Base-by-base conservation (phyloP, 1,140 invertebrate genomes). In the Drosophila sturtevanti region DNA sequence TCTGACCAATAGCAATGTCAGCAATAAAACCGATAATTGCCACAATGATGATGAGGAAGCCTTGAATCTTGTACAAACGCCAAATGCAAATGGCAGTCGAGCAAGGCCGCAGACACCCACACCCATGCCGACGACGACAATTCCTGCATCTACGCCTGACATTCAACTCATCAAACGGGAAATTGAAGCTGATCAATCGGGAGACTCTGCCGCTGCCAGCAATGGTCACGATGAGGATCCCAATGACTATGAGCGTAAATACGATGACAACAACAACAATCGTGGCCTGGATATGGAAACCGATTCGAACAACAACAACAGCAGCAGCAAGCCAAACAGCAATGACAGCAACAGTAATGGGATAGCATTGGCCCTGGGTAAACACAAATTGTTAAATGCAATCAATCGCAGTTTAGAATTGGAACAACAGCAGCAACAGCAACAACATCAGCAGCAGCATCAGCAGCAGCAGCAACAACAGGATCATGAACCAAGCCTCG, bases 231-330 rank as follows among this genome's bases (percentile, higher is more conserved):
- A 89, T 37, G 80, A 89, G 54, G 77, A 89, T 22, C 44, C 76
- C 31, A 44, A 68, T 6, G 64, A 55, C 22, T 81, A 76, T 22
- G 77, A 87, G 44, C 76, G 71, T 16, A 89, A 89, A 58, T 89
- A 89, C 51, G 89, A 90, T 12, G 81, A 90, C 66, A 91, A 90
- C 55, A 91, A 90, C 55, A 85, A 90, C 38, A 86, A 86, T 18
- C 76, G 74, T 63, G 73, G 77, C 60, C 10, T 76, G 65, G 72
- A 89, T 52, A 76, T 82, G 72, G 81, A 91, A 62, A 90, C 71
- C 34, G 81, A 91, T 37, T 80, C 81, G 51, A 91, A 90, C 61
- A 90, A 89, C 72, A 91, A 90, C 81, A 90, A 90, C 65, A 90
- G 75, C 82, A 79, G 76, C 48, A 66, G 58, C 67, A 77, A 69